phyloP scores from a whole-genome alignment of 2,113 vertebrate genomes.

The Andinoacara biseriatus region DNA sequence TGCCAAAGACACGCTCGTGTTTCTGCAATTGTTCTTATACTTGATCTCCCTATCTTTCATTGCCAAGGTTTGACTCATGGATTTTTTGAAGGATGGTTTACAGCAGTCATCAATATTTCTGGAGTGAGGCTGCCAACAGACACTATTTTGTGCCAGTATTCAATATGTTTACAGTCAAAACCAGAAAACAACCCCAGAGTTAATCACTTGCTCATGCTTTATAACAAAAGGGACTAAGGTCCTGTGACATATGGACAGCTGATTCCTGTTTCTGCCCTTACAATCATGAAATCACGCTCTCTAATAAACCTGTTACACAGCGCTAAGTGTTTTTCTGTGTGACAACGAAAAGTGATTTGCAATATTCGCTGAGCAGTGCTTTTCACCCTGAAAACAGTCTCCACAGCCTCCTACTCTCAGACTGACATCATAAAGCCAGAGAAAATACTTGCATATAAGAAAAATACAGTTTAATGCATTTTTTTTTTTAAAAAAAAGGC shows the following conservation, averaged over 20 bases:
- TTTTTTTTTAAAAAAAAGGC: background rate
- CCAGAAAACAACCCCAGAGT: background rate
- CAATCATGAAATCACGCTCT: background rate
- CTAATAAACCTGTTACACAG: background rate
- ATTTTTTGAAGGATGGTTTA: constrained; percentile 16
- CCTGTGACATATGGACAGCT: background rate
- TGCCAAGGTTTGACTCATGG: constrained; percentile 25
- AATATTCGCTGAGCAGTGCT: background rate
- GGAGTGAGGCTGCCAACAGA: background rate
- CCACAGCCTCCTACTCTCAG: background rate
- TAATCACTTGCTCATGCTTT: background rate
- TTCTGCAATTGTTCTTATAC: constrained; percentile 11
- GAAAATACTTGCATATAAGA: background rate
- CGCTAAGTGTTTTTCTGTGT: background rate
- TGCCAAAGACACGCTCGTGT: constrained; percentile 18
- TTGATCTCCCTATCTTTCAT: constrained; percentile 13
- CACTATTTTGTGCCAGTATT: constrained; percentile 23
- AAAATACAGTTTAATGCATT: background rate
- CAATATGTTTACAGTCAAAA: constrained; percentile 21
- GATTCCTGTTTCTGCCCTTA: background rate
- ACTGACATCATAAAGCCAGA: background rate
- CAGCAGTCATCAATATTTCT: constrained; percentile 35
- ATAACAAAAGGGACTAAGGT: background rate
- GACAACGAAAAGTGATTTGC: background rate
- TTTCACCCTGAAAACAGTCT: background rate